Base-by-base conservation (phyloP, 2,888 invertebrate genomes). In the Salticus scenicus region DNA sequence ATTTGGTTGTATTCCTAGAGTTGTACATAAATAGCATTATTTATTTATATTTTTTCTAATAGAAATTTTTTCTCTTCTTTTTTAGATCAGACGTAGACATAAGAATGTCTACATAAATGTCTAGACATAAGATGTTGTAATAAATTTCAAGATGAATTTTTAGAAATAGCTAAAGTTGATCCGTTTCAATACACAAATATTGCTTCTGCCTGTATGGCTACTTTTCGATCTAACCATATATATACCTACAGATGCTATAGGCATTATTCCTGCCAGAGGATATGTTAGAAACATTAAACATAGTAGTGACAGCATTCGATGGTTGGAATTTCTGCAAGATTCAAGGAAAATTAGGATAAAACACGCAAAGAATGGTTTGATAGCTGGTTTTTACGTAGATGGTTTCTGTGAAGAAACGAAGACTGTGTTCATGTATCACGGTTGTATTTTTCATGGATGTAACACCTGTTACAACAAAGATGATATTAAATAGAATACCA, bases 71-170 rank as follows among this genome's bases (percentile, higher is more conserved):
- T 37, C 37, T 7, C 10, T 37, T 7, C 4, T 37, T 37, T 37
- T 37, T 10, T 27, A 75, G 74, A 10, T 75, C 74, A 0, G 74
- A 75, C 41, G 74, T 75, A 0, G 41, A 63, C 17, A 64, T n/a
- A n/a, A n/a, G n/a, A n/a, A n/a, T n/a, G n/a, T n/a, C n/a, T n/a
- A n/a, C n/a, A n/a, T n/a, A n/a, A n/a, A n/a, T n/a, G n/a, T n/a
- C n/a, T 75, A 14, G 8, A 47, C 1, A 7, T 42, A 1, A 24
- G 47, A 8, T 71, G 71, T n/a, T 71, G 42, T 28, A 1, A 47
- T 12, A 47, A 42, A n/a, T 71, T 71, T 28, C 8, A 47, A 12
- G 17, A 17, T 5, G 47, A 71, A 28, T 71, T 71, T 47, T 0
- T 71, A 28, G 47, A 71, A 28, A 47, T 71, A 14, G 27, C 47